Conservation (phyloP, 2,113 vertebrate species). For the Salvelinus namaycush region DNA sequence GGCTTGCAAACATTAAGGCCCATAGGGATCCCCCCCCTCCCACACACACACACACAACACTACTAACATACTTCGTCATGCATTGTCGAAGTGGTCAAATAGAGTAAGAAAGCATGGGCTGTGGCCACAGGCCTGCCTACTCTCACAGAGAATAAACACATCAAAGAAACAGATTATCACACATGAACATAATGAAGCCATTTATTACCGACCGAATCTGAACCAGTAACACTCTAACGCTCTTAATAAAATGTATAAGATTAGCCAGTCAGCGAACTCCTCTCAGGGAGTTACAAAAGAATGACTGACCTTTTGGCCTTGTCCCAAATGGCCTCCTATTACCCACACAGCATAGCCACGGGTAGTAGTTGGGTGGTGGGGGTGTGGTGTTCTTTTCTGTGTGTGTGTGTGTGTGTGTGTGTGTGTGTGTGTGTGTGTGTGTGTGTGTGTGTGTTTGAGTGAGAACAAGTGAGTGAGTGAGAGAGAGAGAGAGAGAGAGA, state of each 20-base stretch:
- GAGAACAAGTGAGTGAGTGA: no score
- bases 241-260: background rate
- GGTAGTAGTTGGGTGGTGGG: background rate
- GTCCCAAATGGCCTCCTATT: background rate
- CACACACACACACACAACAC: constrained; percentile 16
- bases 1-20: constrained; percentile 59
- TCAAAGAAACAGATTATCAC: constrained; percentile 19
- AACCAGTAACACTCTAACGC: constrained; percentile 16
- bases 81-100: constrained; percentile 25
- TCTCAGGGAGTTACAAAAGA: background rate
- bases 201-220: constrained; percentile 12
- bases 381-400: no score
- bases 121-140: background rate
- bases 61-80: constrained; percentile 16
- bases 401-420: no score
- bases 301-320: background rate
- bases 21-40: constrained; percentile 33
- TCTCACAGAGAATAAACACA: constrained; percentile 14
- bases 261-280: constrained; percentile 8
- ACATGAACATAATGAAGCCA: constrained; percentile 5
- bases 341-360: background rate
- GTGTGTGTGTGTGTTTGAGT: no score
- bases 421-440: no score
- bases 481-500: no score
- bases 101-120: constrained; percentile 13